Evolutionary conservation across 2,113 vertebrate genomes (phyloP), one percentile per base, ranked within the genome.

Genomic region (Ceyx melanurus): DNA sequence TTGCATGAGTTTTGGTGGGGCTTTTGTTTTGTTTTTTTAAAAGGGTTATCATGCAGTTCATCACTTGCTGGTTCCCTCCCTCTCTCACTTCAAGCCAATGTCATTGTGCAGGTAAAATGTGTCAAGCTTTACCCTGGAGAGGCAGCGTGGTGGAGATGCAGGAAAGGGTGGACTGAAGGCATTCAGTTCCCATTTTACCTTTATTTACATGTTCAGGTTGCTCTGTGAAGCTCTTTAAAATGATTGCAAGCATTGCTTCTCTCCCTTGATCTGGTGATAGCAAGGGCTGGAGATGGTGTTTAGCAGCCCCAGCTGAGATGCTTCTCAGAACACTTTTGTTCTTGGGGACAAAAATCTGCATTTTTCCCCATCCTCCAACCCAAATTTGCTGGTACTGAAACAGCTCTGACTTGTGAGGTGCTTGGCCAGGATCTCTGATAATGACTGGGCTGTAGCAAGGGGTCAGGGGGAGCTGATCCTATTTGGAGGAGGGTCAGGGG

Each of bases 311-410:
- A 84, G n/a, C 37, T 70, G 37, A 50, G 29, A 28, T 20, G 6
- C 50, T 82, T 43, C 54, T 79, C 3, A 0, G 22, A 21, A n/a
- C 0, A 0, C 7, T 70, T 68, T 40, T 76, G 9, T 80, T 72
- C 3, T 6, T 7, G 43, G 15, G 40, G 21, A 58, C 14, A 50
- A 71, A 65, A 77, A 35, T 43, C 7, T 68, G 6, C 1, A 0
- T 64, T 74, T 84, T 75, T 50, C 21, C 43, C 19, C 6, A 48
- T 46, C 45, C 77, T 18, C 11, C 35, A 74, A 16, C 28, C 43
- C 51, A 43, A 64, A 20, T 40, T 70, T 78, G 15, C 43, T 77
- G 33, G 19, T 19, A 25, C 22, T 74, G 48, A 60, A 71, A 37
- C 23, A 29, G 48, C 33, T 64, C 42, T 72, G 48, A n/a, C 35